Base-by-base conservation (phyloP, 2,113 vertebrate genomes). In the Charadrius vociferus region DNA sequence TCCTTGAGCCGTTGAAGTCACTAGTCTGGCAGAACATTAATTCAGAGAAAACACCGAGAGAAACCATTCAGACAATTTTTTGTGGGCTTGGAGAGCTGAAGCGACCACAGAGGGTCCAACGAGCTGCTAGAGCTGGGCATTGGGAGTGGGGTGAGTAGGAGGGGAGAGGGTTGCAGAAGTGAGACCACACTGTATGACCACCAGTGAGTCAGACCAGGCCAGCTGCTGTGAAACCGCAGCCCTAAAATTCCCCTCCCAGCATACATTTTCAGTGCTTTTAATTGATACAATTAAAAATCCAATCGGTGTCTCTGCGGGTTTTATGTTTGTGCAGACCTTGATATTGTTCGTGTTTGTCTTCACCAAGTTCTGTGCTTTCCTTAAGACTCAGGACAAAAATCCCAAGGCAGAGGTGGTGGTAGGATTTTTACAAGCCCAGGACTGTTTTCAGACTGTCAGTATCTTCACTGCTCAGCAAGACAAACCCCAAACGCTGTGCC, bases 1-100 rank as follows among this genome's bases (percentile, higher is more conserved):
- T 56, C 68, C 63, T 71, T 5, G 11, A 77, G 34, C 52, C 36
- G 30, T 23, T 6, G 0, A 2, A 49, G 18, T 70, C 86, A 61
- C 36, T n/a, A 29, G 45, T 68, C 61, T 72, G 58, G 49, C 70
- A 88, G 86, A 95, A 85, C 16, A 90, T 56, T 92, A 88, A 90
- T 43, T 20, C 53, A 66, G 58, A 81, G 43, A 87, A 91, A 81
- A 68, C 47, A 79, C 14, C 3, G 1, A 59, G 7, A 81, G 39
- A 71, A 79, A 37, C 8, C 43, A 56, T 47, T n/a, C 1, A 6
- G 71, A 45, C 47, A 47, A 22, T 34, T 41, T 82, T 82, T 37
- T 71, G 34, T 13, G 12, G 34, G 7, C 32, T 65, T 34, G 41
- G 30, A 82, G 61, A 50, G 52, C 10, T 1, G 5, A 92, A 50